A percentile compares a stretch with the other conserved stretches of the same genome.
phyloP scores from a whole-genome alignment of 1,140 invertebrate species.

The Daktulosphaira vitifoliae region DNA sequence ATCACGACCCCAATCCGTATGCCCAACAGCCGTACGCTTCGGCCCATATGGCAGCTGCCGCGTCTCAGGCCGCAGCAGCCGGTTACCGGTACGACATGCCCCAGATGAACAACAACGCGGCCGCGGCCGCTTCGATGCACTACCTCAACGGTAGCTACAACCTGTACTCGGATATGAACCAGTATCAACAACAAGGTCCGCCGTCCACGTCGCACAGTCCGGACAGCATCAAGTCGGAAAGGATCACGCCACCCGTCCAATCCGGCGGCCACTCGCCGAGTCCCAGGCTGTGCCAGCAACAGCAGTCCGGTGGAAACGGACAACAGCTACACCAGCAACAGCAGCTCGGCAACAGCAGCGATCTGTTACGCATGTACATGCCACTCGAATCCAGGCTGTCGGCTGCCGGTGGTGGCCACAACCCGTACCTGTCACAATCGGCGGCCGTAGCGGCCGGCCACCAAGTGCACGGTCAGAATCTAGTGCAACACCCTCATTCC shows the following conservation, averaged over 20 bases:
- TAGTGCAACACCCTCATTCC: slow-evolving; percentile 9
- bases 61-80: neutral
- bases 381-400: slow-evolving; percentile 27
- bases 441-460: neutral
- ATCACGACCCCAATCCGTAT: slow-evolving; percentile 63
- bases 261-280: slow-evolving; percentile 50
- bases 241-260: slow-evolving; percentile 55
- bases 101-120: slow-evolving; percentile 61
- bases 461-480: slow-evolving; percentile 10
- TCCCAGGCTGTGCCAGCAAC: slow-evolving; percentile 40
- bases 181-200: slow-evolving; percentile 50
- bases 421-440: neutral
- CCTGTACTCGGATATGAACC: slow-evolving; percentile 50
- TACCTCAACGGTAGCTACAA: slow-evolving; percentile 77
- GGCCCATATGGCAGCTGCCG: slow-evolving; percentile 45
- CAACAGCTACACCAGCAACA: slow-evolving; percentile 37
- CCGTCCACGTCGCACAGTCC: slow-evolving; percentile 55
- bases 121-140: slow-evolving; percentile 48
- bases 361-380: slow-evolving; percentile 28
- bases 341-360: slow-evolving; percentile 37
- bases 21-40: slow-evolving; percentile 67
- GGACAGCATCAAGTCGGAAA: slow-evolving; percentile 75
- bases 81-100: slow-evolving; percentile 67
- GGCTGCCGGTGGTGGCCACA: slow-evolving; percentile 10
- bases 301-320: slow-evolving; percentile 33